Evolutionary conservation across 2,888 invertebrate species (phyloP), one percentile per base, ranked within the genome.

Genomic region (Hyles lineata): DNA sequence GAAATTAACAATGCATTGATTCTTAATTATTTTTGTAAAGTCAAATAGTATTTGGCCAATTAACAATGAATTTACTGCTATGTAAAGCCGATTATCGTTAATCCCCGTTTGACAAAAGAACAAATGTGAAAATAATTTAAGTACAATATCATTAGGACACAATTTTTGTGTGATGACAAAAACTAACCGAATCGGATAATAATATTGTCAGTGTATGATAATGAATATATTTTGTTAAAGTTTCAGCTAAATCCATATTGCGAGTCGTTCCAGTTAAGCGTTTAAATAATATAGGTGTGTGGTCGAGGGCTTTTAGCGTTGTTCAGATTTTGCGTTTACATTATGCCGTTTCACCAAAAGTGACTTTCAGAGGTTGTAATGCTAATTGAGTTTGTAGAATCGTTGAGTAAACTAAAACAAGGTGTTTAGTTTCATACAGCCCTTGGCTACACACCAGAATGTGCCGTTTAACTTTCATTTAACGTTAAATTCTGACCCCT

Each of bases 351-450:
- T 67, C 23, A 67, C 76, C 78, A 77, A 83, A 86, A 87, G 84
- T 87, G 81, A 84, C 86, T 89, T 88, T 87, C 82, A 83, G 84
- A 82, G 85, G 83, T 87, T 85, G 84, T 88, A 88, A 87, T 88
- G 85, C 85, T 89, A 91, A 90, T 91, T 89, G 86, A 89, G 89
- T 90, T 89, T 85, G 87, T 81, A 83, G 81, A 90, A 87, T 89
- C 87, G 88, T 86, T 86, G 85, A 84, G 86, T 86, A 87, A 89
- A 89, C 87, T 86, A 85, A 87, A 87, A 86, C 87, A 87, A 87
- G 86, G 87, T 88, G 87, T 87, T 89, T 87, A 86, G 87, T 89
- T 90, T 87, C 80, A 83, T 84, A 85, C 79, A 79, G 85, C 89
- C 87, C 80, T 81, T 81, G 87, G 89, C 88, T 86, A 86, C 84